Percentiles rank a stretch among this genome's conserved stretches.
Conservation (phyloP, 1,140 invertebrate species). For the Temnothorax curvispinosus region DNA sequence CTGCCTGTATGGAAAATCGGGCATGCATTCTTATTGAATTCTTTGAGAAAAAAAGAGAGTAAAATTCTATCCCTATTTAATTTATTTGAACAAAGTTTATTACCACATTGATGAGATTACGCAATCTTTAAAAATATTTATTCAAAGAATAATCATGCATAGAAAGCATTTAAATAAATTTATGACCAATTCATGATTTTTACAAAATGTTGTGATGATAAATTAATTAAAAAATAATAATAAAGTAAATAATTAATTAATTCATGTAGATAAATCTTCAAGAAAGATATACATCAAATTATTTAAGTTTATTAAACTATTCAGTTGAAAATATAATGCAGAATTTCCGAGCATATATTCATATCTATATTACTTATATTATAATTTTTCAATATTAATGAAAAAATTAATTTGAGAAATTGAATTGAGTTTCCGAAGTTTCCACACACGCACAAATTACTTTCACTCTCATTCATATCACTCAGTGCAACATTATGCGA, state of each 20-base stretch:
- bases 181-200: not conserved
- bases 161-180: not conserved
- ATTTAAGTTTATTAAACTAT: constrained; percentile 10
- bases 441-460: not conserved
- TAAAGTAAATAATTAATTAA: not conserved
- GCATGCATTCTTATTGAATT: not conserved
- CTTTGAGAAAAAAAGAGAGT: not conserved
- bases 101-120: not conserved
- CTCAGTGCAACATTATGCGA: not conserved
- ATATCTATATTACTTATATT: not conserved
- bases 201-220: not conserved
- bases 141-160: not conserved
- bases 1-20: not conserved
- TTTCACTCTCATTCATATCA: not conserved
- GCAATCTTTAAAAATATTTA: not conserved
- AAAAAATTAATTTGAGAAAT: not conserved
- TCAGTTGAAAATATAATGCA: not conserved
- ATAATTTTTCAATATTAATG: not conserved
- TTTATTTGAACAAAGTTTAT: not conserved
- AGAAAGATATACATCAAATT: not conserved
- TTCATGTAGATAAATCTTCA: not conserved
- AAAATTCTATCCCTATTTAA: not conserved
- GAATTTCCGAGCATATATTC: not conserved
- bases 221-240: not conserved
- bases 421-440: not conserved